Percentiles rank a stretch among this genome's conserved stretches.
Evolutionary conservation across 2,113 vertebrate species (phyloP).

Genomic region (Nansenia antarctica): DNA sequence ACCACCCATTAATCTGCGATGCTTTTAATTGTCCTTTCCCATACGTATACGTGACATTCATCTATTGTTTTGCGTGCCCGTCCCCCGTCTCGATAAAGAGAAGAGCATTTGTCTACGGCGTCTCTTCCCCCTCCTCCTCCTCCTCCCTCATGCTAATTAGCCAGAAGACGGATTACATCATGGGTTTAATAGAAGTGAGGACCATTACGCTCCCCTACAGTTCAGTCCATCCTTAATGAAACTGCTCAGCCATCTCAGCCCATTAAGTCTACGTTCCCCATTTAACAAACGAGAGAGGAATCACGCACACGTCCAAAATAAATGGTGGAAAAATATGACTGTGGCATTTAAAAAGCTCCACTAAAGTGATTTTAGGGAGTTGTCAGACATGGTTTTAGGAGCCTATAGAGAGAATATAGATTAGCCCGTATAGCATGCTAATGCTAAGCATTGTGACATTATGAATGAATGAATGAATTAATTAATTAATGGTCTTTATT

Average conservation of each 20-base stretch:
- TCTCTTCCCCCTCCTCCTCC: conserved; percentile 37
- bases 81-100: too few relatives aligned
- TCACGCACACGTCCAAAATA: conserved; percentile 38
- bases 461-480: not conserved
- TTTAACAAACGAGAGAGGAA: conserved; percentile 45
- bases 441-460: not conserved
- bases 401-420: not conserved
- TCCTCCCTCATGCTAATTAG: conserved; percentile 64
- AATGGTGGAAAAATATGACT: conserved; percentile 16
- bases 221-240: conserved; percentile 41
- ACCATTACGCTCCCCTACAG: conserved; percentile 25
- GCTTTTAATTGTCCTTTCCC: too few relatives aligned
- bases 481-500: too few relatives aligned
- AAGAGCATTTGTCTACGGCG: conserved; percentile 46
- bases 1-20: too few relatives aligned
- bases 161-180: conserved; percentile 71
- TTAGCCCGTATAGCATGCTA: not conserved
- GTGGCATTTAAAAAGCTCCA: conserved; percentile 35
- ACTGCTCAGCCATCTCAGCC: conserved; percentile 49
- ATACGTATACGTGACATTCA: too few relatives aligned
- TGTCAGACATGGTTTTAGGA: not conserved
- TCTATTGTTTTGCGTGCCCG: too few relatives aligned
- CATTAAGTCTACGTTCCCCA: conserved; percentile 45
- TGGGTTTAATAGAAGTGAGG: conserved; percentile 56
- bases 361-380: not conserved